Conservation (phyloP, 2,888 invertebrate genomes). For the Operophtera brumata region DNA sequence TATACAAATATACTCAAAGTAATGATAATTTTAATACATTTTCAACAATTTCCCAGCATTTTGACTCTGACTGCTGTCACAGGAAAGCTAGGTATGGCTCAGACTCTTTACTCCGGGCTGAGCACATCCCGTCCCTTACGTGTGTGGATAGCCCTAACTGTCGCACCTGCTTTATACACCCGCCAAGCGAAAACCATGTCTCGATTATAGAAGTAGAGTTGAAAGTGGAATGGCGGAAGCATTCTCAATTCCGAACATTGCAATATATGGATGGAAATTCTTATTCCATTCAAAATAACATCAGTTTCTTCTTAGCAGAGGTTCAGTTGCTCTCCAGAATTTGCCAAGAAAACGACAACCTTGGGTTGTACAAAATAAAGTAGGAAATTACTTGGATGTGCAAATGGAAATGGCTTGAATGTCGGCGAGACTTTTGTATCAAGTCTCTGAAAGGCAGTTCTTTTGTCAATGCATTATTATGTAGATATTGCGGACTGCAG, state of each 20-base stretch:
- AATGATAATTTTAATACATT: no score
- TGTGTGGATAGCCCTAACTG: conserved; percentile 15
- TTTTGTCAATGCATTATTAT: conserved; percentile 20
- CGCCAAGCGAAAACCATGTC: conserved; percentile 36
- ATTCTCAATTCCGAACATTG: conserved; percentile 59
- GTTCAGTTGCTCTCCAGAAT: conserved; percentile 47
- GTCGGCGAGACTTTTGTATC: conserved; percentile 52
- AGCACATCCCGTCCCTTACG: neutral
- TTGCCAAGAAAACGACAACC: conserved; percentile 21
- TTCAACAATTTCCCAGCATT: no score
- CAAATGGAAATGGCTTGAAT: conserved; percentile 38
- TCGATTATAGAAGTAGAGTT: conserved; percentile 20
- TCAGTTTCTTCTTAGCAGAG: conserved; percentile 73
- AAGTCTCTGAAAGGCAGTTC: conserved; percentile 46
- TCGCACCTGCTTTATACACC: conserved; percentile 59
- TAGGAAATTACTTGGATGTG: conserved; percentile 24
- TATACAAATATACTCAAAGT: no score
- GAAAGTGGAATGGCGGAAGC: conserved; percentile 25
- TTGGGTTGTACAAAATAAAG: conserved; percentile 21
- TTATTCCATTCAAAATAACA: conserved; percentile 78
- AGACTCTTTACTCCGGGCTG: no score
- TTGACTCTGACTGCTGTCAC: no score
- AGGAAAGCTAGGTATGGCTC: no score
- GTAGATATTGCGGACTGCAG: conserved; percentile 1
- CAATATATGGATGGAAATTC: conserved; percentile 74